Percentiles rank a stretch among this genome's conserved stretches.
phyloP scores from a whole-genome alignment of 1,140 invertebrate genomes.

The Centruroides sculpturatus region DNA sequence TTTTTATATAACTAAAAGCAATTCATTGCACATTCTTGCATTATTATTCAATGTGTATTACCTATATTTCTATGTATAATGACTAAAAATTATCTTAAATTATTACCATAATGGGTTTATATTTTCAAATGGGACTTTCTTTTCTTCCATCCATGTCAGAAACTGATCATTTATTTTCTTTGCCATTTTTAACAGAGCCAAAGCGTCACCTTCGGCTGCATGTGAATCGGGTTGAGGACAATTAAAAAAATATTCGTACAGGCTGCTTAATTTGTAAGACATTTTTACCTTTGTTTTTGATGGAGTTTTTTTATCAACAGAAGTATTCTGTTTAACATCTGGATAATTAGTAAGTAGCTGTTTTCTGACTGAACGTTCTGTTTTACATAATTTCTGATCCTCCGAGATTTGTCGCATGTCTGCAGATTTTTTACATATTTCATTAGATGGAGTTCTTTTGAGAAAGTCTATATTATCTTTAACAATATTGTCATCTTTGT shows the following conservation, averaged over 20 bases:
- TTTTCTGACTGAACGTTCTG: constrained; percentile 1
- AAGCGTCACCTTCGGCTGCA: constrained; percentile 10
- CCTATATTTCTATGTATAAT: no score
- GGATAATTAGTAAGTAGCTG: background rate
- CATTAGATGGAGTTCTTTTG: background rate
- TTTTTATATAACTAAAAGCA: no score
- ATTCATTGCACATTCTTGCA: no score
- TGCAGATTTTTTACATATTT: background rate
- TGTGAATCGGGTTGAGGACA: constrained; percentile 2
- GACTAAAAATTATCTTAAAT: no score
- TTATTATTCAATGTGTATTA: no score
- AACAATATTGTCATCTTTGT: background rate
- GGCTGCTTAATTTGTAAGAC: background rate
- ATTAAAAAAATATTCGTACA: constrained; percentile 10
- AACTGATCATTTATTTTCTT: constrained; percentile 15
- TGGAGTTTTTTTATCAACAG: background rate
- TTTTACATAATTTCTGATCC: background rate
- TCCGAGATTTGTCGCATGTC: no score
- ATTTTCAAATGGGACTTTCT: constrained; percentile 1
- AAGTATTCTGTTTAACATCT: background rate
- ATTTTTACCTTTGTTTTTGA: background rate
- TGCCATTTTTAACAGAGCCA: constrained; percentile 6
- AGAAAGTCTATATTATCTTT: background rate
- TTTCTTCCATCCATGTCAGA: constrained; percentile 17
- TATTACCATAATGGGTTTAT: constrained; percentile 6